Evolutionary conservation across 2,888 invertebrate genomes (phyloP).

Genomic region (Beris chalybata): DNA sequence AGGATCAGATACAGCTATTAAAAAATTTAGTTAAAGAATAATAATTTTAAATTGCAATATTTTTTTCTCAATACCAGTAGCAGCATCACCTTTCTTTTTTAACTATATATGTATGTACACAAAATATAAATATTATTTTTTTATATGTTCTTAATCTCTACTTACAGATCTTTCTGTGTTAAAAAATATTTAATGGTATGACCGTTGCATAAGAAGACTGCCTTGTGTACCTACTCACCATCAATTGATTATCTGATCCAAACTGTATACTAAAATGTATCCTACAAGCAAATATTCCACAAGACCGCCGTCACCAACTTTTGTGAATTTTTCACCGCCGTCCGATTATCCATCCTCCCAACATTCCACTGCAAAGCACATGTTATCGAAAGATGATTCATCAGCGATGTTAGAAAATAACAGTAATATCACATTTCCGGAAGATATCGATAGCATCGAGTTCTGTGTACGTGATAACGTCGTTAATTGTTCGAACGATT

Average conservation of each 20-base stretch:
- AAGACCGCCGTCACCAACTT: constrained; percentile 55
- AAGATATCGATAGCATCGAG: constrained; percentile 55
- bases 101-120: too few relatives aligned
- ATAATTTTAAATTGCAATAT: too few relatives aligned
- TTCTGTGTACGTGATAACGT: constrained; percentile 52
- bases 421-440: constrained; percentile 52
- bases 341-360: constrained; percentile 68
- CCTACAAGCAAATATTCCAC: constrained; percentile 50
- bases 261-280: constrained; percentile 45
- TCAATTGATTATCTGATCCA: too few relatives aligned
- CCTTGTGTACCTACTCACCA: background rate
- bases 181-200: constrained; percentile 3
- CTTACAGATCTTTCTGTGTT: constrained; percentile 33
- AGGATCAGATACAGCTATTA: too few relatives aligned
- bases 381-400: constrained; percentile 26
- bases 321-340: constrained; percentile 75
- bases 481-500: constrained; percentile 45
- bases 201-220: background rate
- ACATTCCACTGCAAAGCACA: constrained; percentile 41
- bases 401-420: constrained; percentile 44
- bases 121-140: too few relatives aligned
- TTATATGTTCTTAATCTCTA: constrained; percentile 32
- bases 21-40: too few relatives aligned
- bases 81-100: too few relatives aligned
- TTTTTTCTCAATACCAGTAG: too few relatives aligned